Base-by-base conservation (phyloP, 2,888 invertebrate genomes). In the Acrobasis consociella region DNA sequence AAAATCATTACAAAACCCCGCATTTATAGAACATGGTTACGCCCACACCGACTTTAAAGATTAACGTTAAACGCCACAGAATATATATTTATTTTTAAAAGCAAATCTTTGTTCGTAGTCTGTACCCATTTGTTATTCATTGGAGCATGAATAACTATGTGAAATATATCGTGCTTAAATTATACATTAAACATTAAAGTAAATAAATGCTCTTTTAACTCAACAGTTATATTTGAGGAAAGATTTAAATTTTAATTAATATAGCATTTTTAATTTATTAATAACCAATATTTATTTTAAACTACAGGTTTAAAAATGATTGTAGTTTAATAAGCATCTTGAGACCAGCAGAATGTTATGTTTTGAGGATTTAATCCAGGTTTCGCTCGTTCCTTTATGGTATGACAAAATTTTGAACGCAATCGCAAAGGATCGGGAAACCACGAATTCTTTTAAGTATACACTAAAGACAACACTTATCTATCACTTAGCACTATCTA, bases 401-500 rank as follows among this genome's bases (percentile, higher is more conserved):
- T n/a, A n/a, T n/a, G n/a, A n/a, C n/a, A n/a, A n/a, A n/a, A n/a
- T 52, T 17, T 22, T n/a, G 22, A 49, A 15, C 7, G 15, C 49
- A 31, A 60, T 50, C 50, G 11, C 38, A 39, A 39, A 52, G 53
- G 46, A 17, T 15, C 52, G 52, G 10, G 42, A 53, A 52, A 42
- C 31, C 49, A 49, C 49, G 49, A 49, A 49, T 51, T 42, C 51
- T 50, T 15, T 38, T 46, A 55, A 56, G 52, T 37, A n/a, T n/a
- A 52, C 16, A 49, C 53, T 62, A 46, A 51, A 55, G 38, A 62
- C 62, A 55, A 55, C 42, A 61, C 53, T 62, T 62, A 55, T 61
- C 55, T 62, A 49, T 55, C 62, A 49, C 62, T 62, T 62, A 62
- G 16, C 55, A 55, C 62, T 62, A 55, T 55, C 53, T 16, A 15